phyloP scores from a whole-genome alignment of 2,113 vertebrate genomes.

The Zapornia atra region DNA sequence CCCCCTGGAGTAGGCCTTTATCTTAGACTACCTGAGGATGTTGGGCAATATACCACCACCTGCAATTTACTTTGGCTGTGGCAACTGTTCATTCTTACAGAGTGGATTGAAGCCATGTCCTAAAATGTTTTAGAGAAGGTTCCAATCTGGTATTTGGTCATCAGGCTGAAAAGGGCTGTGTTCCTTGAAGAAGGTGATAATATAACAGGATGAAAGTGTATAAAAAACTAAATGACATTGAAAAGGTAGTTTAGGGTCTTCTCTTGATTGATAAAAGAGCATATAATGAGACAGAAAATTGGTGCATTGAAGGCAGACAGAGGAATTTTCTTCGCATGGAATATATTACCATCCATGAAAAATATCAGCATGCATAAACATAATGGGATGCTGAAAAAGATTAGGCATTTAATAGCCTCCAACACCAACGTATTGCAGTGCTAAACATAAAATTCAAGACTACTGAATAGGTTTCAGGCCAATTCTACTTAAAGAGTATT shows the following conservation, averaged over 20 bases:
- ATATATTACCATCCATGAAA: neutral
- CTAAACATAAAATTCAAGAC: neutral
- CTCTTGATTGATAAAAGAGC: neutral
- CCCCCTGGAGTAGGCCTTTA: neutral
- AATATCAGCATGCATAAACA: neutral
- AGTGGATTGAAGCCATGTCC: neutral
- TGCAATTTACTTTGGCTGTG: neutral
- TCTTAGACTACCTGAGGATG: neutral
- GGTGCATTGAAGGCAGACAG: neutral
- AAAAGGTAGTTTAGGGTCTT: neutral
- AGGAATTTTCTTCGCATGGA: neutral
- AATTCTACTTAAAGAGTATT: neutral
- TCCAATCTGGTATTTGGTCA: neutral
- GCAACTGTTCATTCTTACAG: neutral
- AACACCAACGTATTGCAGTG: neutral
- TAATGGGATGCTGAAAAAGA: neutral
- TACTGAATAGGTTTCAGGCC: neutral
- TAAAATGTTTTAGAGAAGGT: neutral
- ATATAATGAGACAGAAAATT: neutral
- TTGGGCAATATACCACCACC: neutral
- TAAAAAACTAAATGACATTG: neutral
- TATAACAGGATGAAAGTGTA: neutral
- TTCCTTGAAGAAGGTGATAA: neutral
- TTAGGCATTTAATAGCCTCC: neutral
- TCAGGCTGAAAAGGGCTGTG: neutral